These are phyloP conservation scores for Oxyteleia sp. DNA, from an alignment of 2,888 invertebrate species.

Conservation along the genomic window DNA sequence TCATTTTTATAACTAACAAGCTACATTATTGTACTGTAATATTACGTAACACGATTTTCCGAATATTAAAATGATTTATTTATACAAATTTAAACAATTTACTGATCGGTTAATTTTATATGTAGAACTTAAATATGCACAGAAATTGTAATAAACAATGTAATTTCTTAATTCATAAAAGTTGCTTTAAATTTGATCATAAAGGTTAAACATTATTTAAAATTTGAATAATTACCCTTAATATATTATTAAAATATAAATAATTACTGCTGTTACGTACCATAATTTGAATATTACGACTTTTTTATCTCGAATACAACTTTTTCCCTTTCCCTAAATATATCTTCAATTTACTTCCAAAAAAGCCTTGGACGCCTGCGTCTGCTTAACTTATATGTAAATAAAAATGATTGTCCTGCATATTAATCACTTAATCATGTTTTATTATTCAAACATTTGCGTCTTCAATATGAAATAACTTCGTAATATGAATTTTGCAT, in stretches of 20 bases:
- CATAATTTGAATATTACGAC: slow-evolving; percentile 8
- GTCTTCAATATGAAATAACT: slow-evolving; percentile 29
- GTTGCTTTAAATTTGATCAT: too few relatives aligned
- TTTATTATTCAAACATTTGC: slow-evolving; percentile 41
- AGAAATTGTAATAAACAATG: too few relatives aligned
- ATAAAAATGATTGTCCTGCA: slow-evolving; percentile 41
- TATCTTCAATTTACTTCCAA: slow-evolving; percentile 18
- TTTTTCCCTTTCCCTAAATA: slow-evolving; percentile 4
- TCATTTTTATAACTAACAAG: too few relatives aligned
- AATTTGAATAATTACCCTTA: too few relatives aligned
- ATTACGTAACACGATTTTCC: too few relatives aligned
- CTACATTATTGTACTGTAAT: too few relatives aligned
- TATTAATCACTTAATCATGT: slow-evolving; percentile 40
- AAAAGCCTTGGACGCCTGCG: slow-evolving; percentile 12
- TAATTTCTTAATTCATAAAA: too few relatives aligned
- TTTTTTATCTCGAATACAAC: not conserved
- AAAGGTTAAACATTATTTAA: too few relatives aligned
- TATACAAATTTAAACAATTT: too few relatives aligned
- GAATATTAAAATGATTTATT: too few relatives aligned
- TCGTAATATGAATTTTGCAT: slow-evolving; percentile 4
- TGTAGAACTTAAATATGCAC: too few relatives aligned
- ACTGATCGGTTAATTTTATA: too few relatives aligned
- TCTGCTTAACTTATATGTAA: slow-evolving; percentile 41
- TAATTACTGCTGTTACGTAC: not conserved
- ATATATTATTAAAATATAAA: not conserved